A percentile compares a stretch with the other conserved stretches of the same genome.
These are phyloP conservation scores for Anguilla marmorata DNA, from an alignment of 2,797 vertebrate genomes.

Conservation along the genomic window DNA sequence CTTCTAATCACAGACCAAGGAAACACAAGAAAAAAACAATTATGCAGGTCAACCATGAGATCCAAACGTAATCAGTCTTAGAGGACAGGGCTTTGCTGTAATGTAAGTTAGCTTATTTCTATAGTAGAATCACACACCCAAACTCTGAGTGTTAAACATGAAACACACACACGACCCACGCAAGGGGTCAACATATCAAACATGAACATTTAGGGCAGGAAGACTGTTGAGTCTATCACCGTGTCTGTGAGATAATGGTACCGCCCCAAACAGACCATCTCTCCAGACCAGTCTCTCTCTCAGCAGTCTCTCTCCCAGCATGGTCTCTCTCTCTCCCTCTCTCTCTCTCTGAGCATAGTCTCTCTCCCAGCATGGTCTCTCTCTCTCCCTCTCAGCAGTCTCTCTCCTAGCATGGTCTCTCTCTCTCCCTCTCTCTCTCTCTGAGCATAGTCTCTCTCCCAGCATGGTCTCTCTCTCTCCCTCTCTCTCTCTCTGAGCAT, in stretches of 20 bases:
- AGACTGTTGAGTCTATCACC: neutral
- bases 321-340: neutral
- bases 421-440: slow-evolving; percentile 5
- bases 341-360: neutral
- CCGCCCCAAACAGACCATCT: neutral
- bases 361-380: neutral
- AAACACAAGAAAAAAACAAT: neutral
- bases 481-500: neutral
- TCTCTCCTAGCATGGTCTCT: neutral
- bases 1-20: neutral
- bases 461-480: neutral
- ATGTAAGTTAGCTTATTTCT: neutral
- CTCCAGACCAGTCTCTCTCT: neutral
- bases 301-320: neutral
- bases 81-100: neutral
- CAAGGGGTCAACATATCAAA: neutral
- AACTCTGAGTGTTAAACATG: neutral
- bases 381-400: neutral
- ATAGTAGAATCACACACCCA: neutral
- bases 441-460: neutral
- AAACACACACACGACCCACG: neutral
- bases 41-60: neutral
- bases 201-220: neutral
- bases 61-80: neutral
- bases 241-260: neutral